Percentiles rank a stretch among this genome's conserved stretches.
Evolutionary conservation across 2,888 invertebrate genomes (phyloP).

Genomic region (Drosophila subsilvestris): DNA sequence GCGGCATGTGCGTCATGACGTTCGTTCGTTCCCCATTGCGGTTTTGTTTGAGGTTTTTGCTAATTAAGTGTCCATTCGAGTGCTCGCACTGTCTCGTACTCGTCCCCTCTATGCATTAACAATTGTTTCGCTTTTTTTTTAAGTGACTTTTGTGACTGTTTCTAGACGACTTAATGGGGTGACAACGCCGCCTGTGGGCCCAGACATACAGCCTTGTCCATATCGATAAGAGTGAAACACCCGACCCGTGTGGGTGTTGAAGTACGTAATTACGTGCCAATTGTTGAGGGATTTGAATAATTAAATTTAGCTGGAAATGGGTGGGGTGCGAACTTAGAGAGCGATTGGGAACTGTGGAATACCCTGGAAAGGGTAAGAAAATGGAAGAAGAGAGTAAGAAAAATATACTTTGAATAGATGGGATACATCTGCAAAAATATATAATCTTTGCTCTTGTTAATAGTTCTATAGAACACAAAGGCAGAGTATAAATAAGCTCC

Average conservation of each 20-base stretch:
- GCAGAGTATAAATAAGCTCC: neutral
- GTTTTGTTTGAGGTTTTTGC: constrained; percentile 5
- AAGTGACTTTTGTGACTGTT: constrained; percentile 26
- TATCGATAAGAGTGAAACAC: constrained; percentile 21
- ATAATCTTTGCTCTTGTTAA: too few relatives aligned
- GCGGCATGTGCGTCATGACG: constrained; percentile 10
- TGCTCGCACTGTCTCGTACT: neutral
- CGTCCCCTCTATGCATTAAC: constrained; percentile 15
- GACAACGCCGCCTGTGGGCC: constrained; percentile 29
- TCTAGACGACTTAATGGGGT: constrained; percentile 44
- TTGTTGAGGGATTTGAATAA: constrained; percentile 35
- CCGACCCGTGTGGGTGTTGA: constrained; percentile 45
- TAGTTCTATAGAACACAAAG: too few relatives aligned
- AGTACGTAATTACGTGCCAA: constrained; percentile 44
- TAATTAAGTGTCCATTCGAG: constrained; percentile 35
- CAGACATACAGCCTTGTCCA: constrained; percentile 22
- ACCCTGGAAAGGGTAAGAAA: neutral
- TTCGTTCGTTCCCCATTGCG: constrained; percentile 3
- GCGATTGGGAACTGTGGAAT: neutral
- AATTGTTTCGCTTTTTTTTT: constrained; percentile 17
- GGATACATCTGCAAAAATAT: too few relatives aligned
- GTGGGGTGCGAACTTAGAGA: rapidly evolving
- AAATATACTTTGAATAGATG: too few relatives aligned
- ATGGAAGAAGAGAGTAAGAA: neutral
- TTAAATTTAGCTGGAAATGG: neutral